Base-by-base conservation (phyloP, 2,113 vertebrate genomes). In the Rafetus swinhoei region DNA sequence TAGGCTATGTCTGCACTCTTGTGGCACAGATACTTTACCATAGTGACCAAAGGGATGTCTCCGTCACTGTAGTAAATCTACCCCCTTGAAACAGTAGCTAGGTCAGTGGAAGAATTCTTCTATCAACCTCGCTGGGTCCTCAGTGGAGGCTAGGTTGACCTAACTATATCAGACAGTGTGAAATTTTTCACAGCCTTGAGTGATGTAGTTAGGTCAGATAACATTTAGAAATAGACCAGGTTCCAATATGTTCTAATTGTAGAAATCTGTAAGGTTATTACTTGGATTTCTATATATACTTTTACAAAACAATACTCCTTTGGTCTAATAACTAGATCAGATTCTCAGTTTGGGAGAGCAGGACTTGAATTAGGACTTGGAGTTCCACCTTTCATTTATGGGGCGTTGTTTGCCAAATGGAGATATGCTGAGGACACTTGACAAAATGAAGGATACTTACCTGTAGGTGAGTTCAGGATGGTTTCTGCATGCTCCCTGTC, bases 291-390 rank as follows among this genome's bases (percentile, higher is more conserved):
- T 21, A 19, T 72, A 35, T 7, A 35, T 35, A 35, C 65, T n/a
- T 72, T 72, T 72, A 21, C 65, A 72, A 72, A 35, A 35, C n/a
- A 72, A 35, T 72, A 69, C 16, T 29, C 59, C 12, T 69, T 69
- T 69, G 65, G 35, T 29, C 32, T 69, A 57, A 45, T 15, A 81
- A 18, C 53, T 89, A 0, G 0, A 9, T 1, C 50, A 16, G n/a
- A 52, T 80, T 22, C 35, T 86, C 29, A 19, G 19, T 55, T 35
- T 69, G 65, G 18, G 27, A 50, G n/a, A 6, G 29, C 15, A 10
- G 56, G 59, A 0, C 52, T 55, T 87, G 54, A 8, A 2, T 56
- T 54, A 39, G 52, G 18, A 2, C 15, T 53, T 1, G 1, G 8
- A 77, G 35, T 54, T 89, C 21, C 25, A 32, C 29, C 60, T 29